Evolutionary conservation across 2,797 vertebrate genomes (phyloP).

Genomic region (Ctenopoma kingsleyae): DNA sequence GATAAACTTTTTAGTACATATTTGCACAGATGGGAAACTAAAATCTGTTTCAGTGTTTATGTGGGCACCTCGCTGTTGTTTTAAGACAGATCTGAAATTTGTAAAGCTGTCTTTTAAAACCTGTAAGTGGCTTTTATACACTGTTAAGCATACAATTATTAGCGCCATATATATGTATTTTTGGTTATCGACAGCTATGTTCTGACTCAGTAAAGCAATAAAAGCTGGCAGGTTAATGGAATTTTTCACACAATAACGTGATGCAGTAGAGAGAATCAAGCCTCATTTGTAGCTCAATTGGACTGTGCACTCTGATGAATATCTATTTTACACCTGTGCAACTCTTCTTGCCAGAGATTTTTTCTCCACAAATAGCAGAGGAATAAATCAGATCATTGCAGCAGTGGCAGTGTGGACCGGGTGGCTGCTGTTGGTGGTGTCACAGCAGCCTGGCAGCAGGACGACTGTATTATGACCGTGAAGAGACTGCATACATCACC

Average conservation of each 20-base stretch:
- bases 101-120: too few species aligned
- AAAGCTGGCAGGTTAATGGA: not conserved
- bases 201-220: not conserved
- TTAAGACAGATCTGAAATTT: too few species aligned
- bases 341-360: not conserved
- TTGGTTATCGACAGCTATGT: not conserved
- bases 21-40: too few species aligned
- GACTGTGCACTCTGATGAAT: not conserved
- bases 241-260: conserved; percentile 1
- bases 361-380: conserved; percentile 21
- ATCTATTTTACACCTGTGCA: conserved; percentile 14
- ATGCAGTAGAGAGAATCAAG: not conserved
- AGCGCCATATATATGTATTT: too few species aligned
- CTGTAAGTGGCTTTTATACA: too few species aligned
- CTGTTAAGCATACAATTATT: too few species aligned
- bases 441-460: conserved; percentile 28
- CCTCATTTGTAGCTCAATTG: conserved; percentile 9
- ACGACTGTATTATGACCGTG: conserved; percentile 50
- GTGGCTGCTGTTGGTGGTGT: conserved; percentile 13
- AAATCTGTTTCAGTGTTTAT: too few species aligned
- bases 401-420: conserved; percentile 30
- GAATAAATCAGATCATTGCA: conserved; percentile 46
- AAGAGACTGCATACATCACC: conserved; percentile 63
- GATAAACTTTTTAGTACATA: too few species aligned
- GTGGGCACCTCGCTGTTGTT: too few species aligned